Percentiles rank a stretch among this genome's conserved stretches.
Evolutionary conservation across 1,140 invertebrate species (phyloP).

Genomic region (Centruroides sculpturatus): DNA sequence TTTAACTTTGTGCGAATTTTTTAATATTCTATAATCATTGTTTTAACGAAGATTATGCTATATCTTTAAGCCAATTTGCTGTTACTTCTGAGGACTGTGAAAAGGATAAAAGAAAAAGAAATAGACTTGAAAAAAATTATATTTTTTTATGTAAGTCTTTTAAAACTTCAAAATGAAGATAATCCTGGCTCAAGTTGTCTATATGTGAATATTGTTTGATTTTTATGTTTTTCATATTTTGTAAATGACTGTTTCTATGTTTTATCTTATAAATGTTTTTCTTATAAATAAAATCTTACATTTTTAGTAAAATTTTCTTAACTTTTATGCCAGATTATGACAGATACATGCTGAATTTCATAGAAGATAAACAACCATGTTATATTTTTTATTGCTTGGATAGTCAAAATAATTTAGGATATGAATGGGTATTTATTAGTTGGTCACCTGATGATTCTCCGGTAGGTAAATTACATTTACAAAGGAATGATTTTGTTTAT

Average conservation of each 20-base stretch:
- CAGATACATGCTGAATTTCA: slow-evolving; percentile 51
- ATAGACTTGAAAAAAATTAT: too few species aligned
- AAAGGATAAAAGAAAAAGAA: too few species aligned
- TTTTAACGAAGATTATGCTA: too few species aligned
- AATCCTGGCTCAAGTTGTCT: too few species aligned
- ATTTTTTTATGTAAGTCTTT: too few species aligned
- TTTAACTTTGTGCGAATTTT: too few species aligned
- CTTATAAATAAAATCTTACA: background rate
- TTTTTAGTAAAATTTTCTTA: background rate
- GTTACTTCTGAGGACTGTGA: too few species aligned
- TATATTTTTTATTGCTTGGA: slow-evolving; percentile 87
- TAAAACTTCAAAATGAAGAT: too few species aligned
- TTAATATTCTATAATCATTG: too few species aligned
- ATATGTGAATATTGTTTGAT: too few species aligned
- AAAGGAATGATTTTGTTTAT: background rate
- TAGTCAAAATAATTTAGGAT: slow-evolving; percentile 51
- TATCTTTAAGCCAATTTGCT: too few species aligned
- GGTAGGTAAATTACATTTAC: slow-evolving; percentile 24
- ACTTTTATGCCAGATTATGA: slow-evolving; percentile 36
- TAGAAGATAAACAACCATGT: slow-evolving; percentile 78
- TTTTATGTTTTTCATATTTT: too few species aligned
- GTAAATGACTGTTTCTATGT: background rate
- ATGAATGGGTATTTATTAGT: slow-evolving; percentile 87
- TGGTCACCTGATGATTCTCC: slow-evolving; percentile 86
- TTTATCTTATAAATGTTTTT: background rate